Conservation (phyloP, 2,113 vertebrate species). For the Prinia subflava region DNA sequence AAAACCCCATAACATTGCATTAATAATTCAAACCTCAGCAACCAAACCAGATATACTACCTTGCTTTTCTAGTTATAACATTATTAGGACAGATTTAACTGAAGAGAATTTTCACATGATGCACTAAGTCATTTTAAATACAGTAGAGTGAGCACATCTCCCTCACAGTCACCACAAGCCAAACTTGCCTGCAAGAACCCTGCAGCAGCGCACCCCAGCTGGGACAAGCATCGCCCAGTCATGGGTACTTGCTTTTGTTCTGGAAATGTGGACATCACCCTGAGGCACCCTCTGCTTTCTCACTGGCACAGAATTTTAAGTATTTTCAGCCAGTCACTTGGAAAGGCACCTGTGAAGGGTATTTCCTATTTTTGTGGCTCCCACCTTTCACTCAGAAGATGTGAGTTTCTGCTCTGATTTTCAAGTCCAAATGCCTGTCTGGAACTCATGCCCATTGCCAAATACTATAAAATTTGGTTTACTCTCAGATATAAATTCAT, state of each 20-base stretch:
- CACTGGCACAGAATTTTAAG: not conserved
- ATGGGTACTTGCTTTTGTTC: not conserved
- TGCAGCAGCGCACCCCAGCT: not conserved
- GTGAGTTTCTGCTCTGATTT: not conserved
- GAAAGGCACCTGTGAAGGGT: not conserved
- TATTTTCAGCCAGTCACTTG: not conserved
- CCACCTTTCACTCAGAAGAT: not conserved
- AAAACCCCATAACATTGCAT: not conserved
- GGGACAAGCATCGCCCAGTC: not conserved
- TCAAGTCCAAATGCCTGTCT: not conserved
- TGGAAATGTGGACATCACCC: not conserved
- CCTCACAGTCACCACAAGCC: fast-evolving
- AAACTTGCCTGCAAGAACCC: not conserved
- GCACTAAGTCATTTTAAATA: not conserved
- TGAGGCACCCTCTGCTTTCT: not conserved
- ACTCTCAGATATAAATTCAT: not conserved
- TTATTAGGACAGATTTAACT: not conserved
- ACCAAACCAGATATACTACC: not conserved
- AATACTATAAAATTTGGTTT: not conserved
- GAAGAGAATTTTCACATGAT: not conserved
- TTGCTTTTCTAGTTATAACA: not conserved
- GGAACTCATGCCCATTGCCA: not conserved
- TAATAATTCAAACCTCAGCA: not conserved
- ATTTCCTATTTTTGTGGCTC: not conserved
- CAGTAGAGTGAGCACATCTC: not conserved